Evolutionary conservation across 2,888 invertebrate genomes (phyloP), one percentile per base, ranked within the genome.

Genomic region (Idaea aversata): DNA sequence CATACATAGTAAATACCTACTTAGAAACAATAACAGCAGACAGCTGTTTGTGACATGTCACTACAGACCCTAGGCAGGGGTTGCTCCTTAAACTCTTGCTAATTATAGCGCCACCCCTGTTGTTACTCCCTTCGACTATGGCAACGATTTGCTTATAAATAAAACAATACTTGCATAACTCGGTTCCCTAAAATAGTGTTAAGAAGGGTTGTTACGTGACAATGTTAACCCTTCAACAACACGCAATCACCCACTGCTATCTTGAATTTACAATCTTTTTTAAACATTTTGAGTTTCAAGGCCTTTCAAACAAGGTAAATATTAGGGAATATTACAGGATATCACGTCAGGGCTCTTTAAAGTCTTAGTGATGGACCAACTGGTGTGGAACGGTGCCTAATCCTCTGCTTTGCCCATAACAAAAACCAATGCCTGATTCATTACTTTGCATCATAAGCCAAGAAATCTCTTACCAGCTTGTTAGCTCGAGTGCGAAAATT

Each of bases 71-170:
- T 47, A 47, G 7, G 7, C 47, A 47, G 47, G 7, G 47, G 47
- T 25, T 25, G 25, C 47, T 47, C 10, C 47, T 13, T 47, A 47
- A 1, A 6, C 7, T 13, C 47, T 47, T 5, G 6, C 47, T 47
- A 47, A 47, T 47, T 47, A 47, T 47, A 47, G 13, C 7, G 13
- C 47, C 47, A 47, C 47, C 47, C 47, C 47, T 47, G 47, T 47
- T 47, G 47, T 47, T 47, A 47, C 47, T 47, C 47, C 7, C 47
- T 16, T 34, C 13, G 34, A 59, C 59, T 59, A 59, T 59, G 59
- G 59, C 59, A 59, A 59, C 59, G 59, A 58, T n/a, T n/a, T n/a
- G 34, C 58, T 25, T 47, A 58, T 34, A 15, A 59, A 59, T 59
- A 59, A 59, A 59, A 25, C 34, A 59, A 25, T 15, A 10, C 34